A percentile compares a stretch with the other conserved stretches of the same genome.
phyloP scores from a whole-genome alignment of 2,888 invertebrate species.

The Ormyrus pomaceus region DNA sequence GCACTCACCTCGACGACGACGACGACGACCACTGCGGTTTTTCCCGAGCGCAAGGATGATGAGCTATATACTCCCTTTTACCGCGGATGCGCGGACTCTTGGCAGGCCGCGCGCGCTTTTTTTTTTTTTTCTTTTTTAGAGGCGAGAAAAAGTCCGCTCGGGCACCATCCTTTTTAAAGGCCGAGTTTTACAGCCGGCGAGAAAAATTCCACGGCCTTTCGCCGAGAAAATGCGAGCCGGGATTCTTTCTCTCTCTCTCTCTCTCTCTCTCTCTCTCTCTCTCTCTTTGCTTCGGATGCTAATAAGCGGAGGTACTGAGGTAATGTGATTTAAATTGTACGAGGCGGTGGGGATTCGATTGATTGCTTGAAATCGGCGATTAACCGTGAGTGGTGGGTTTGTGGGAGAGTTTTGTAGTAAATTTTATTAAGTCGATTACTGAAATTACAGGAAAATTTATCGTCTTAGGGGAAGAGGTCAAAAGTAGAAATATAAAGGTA shows the following conservation, averaged over 20 bases:
- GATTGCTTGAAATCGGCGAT: too few species aligned
- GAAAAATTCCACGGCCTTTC: conserved; percentile 2
- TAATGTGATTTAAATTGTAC: conserved; percentile 13
- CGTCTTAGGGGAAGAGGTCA: too few species aligned
- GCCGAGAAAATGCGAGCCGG: background rate
- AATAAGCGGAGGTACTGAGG: background rate
- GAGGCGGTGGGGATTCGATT: too few species aligned
- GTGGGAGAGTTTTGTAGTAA: too few species aligned
- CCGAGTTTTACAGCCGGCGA: background rate
- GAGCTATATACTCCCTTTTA: background rate
- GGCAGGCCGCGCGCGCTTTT: background rate
- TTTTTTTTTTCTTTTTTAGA: background rate
- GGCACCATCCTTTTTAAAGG: background rate
- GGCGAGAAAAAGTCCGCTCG: background rate
- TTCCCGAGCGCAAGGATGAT: too few species aligned
- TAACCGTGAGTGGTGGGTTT: too few species aligned
- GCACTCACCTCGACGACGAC: background rate
- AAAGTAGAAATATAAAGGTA: too few species aligned
- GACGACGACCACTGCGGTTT: too few species aligned
- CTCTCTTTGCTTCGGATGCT: background rate
- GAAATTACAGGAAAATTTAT: too few species aligned
- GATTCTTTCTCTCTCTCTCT: conserved; percentile 8
- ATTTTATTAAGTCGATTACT: too few species aligned
- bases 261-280: background rate
- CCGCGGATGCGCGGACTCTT: background rate